phyloP scores from a whole-genome alignment of 2,113 vertebrate species.

The Himantopus leucocephalus region DNA sequence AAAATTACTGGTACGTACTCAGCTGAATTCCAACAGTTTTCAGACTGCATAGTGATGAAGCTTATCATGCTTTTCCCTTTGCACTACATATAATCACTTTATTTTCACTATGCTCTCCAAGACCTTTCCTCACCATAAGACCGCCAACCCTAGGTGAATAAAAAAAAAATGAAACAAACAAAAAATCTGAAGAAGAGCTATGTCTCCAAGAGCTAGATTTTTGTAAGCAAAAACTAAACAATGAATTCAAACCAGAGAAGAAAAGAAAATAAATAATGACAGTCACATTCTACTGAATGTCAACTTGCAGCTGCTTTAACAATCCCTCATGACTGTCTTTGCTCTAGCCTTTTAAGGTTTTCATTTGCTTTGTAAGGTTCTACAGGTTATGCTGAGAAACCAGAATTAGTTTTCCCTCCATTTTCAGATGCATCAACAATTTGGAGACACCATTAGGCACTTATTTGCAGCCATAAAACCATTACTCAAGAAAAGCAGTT shows the following conservation, averaged over 20 bases:
- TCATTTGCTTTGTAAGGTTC: not conserved
- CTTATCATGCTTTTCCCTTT: not conserved
- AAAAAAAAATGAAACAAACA: not conserved
- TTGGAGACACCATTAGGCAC: not conserved
- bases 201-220: not conserved
- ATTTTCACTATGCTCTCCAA: not conserved
- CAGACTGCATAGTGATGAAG: not conserved
- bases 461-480: not conserved
- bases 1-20: not conserved
- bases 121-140: not conserved
- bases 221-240: not conserved
- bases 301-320: not conserved
- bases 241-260: not conserved
- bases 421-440: slow-evolving; percentile 28
- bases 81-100: not conserved
- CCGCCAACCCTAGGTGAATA: not conserved
- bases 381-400: not conserved
- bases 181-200: not conserved
- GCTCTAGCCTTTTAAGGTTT: not conserved
- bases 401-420: not conserved
- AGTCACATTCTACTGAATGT: not conserved
- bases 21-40: not conserved
- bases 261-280: not conserved
- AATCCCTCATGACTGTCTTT: not conserved
- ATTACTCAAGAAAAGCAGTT: not conserved